These are phyloP conservation scores for Pitta sordida DNA, from an alignment of 2,113 vertebrate species.

Conservation along the genomic window DNA sequence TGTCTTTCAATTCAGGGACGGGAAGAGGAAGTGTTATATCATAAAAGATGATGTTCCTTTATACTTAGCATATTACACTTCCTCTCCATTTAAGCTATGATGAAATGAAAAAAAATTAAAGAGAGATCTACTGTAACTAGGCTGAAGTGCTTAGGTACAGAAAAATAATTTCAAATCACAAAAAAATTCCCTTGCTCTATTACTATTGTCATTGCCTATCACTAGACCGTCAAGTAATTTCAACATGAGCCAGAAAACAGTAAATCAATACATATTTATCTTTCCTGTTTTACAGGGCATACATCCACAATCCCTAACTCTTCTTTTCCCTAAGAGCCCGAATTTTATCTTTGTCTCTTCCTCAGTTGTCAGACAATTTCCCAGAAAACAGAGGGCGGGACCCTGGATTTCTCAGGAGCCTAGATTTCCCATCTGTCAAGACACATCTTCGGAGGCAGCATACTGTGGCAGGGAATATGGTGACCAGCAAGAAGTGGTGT, in stretches of 20 bases:
- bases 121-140: background rate
- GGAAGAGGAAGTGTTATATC: background rate
- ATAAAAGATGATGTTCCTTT: background rate
- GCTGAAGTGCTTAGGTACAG: background rate
- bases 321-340: background rate
- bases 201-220: background rate
- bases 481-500: accelerated
- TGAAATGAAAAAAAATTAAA: background rate
- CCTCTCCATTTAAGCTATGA: background rate
- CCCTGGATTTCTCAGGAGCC: background rate
- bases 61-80: background rate
- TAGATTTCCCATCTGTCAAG: background rate
- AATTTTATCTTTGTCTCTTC: background rate
- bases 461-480: background rate
- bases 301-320: background rate
- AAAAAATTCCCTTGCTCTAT: background rate
- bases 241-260: background rate
- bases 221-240: background rate
- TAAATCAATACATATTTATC: background rate
- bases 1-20: background rate
- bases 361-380: background rate
- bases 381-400: background rate
- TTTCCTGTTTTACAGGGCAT: background rate
- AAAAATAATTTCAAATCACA: background rate
- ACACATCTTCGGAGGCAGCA: background rate